Conservation (phyloP, 2,888 invertebrate genomes). For the Coenonympha arcania region DNA sequence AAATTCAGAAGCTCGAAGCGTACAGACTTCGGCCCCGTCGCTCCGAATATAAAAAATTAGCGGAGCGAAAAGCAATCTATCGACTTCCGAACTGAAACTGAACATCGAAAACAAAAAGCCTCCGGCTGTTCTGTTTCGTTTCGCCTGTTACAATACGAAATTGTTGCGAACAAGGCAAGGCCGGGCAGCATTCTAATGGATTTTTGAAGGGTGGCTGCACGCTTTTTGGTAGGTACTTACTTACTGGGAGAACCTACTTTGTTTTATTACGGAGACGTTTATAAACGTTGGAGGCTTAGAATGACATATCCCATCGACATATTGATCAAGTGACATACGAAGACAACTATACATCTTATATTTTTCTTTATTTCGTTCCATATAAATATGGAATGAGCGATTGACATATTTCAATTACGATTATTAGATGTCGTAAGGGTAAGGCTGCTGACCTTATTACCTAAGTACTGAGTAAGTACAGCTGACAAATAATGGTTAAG, state of each 20-base stretch:
- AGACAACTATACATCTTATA: too few species aligned
- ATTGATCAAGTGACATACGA: too few species aligned
- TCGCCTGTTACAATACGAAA: neutral
- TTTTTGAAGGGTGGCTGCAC: neutral
- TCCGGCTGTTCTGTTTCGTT: slow-evolving; percentile 1
- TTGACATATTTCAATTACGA: too few species aligned
- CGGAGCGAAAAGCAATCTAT: slow-evolving; percentile 5
- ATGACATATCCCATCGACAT: too few species aligned
- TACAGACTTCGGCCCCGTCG: neutral
- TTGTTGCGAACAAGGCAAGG: neutral
- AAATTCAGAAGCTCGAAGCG: neutral
- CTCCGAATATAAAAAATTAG: slow-evolving; percentile 1
- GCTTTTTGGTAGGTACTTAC: neutral
- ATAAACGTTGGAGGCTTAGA: too few species aligned
- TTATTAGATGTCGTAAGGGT: too few species aligned
- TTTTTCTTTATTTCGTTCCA: too few species aligned
- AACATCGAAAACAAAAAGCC: slow-evolving; percentile 4
- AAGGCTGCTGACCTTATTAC: too few species aligned
- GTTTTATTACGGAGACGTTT: neutral
- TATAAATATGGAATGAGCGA: too few species aligned
- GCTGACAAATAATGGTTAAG: too few species aligned
- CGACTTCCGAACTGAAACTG: slow-evolving; percentile 4
- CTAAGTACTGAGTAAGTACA: too few species aligned
- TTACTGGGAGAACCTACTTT: too few species aligned
- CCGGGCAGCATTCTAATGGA: neutral